Percentiles rank a stretch among this genome's conserved stretches.
Conservation (phyloP, 2,113 vertebrate species). For the Cygnus atratus region DNA sequence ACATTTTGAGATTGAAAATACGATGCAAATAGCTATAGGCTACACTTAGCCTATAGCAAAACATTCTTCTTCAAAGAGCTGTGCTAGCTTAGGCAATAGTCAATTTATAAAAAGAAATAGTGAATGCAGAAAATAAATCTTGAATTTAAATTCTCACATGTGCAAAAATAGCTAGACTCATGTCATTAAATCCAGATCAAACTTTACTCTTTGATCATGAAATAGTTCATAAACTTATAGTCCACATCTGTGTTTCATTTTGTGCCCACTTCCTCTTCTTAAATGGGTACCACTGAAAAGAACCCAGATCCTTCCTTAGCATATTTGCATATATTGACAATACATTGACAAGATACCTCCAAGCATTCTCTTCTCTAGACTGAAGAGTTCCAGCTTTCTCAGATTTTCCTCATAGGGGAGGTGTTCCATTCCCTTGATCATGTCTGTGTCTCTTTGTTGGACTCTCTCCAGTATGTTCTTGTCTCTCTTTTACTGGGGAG, state of each 20-base stretch:
- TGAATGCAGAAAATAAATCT: conserved; percentile 20
- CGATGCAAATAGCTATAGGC: conserved; percentile 49
- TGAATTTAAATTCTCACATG: conserved; percentile 6
- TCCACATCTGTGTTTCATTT: neutral
- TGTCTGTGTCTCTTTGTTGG: neutral
- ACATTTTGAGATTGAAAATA: neutral
- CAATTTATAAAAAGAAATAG: conserved; percentile 47
- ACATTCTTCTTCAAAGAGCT: conserved; percentile 53
- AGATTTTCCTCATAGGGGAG: neutral
- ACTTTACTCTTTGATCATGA: neutral
- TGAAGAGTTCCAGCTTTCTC: neutral
- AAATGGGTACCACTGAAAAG: neutral
- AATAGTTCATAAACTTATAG: neutral
- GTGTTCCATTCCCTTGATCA: neutral
- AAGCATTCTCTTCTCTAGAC: neutral
- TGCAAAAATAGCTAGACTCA: neutral
- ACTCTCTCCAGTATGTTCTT: neutral
- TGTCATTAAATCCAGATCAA: neutral
- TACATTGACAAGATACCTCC: rapidly evolving
- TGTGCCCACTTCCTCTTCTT: neutral
- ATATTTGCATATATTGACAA: neutral
- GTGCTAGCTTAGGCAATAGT: neutral
- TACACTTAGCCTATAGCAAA: conserved; percentile 63
- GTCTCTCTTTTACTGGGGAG: neutral
- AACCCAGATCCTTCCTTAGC: neutral